Percentiles rank a stretch among this genome's conserved stretches.
phyloP scores from a whole-genome alignment of 2,888 invertebrate genomes.

The Caenorhabditis sp. region DNA sequence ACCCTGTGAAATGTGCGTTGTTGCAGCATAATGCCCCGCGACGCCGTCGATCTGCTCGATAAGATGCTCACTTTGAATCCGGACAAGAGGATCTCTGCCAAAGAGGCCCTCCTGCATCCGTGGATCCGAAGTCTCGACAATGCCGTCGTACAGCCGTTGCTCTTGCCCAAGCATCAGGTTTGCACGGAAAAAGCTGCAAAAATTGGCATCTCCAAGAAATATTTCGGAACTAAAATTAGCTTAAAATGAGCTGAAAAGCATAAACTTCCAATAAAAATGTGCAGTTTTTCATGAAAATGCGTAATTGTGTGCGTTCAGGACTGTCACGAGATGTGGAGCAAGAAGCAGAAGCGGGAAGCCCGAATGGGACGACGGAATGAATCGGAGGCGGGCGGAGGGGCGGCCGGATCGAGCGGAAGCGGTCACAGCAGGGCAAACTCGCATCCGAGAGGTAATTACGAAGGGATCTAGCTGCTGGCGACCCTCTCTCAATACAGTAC shows the following conservation, averaged over 20 bases:
- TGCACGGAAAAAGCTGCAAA: too few species aligned
- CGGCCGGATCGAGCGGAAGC: conserved; percentile 31
- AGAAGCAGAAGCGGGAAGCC: conserved; percentile 81
- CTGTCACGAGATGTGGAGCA: conserved; percentile 99
- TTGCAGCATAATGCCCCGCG: conserved; percentile 83
- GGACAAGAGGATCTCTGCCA: conserved; percentile 91
- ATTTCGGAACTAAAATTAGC: too few species aligned
- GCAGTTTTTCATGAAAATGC: too few species aligned
- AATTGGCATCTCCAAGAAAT: too few species aligned
- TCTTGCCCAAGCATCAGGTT: conserved; percentile 81
- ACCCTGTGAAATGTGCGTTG: not conserved
- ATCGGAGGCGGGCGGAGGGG: conserved; percentile 24
- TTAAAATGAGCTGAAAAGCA: too few species aligned
- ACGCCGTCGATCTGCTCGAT: conserved; percentile 74
- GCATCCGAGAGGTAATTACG: conserved; percentile 27
- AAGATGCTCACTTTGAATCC: conserved; percentile 95
- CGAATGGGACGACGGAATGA: conserved; percentile 28
- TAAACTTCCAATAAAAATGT: too few species aligned
- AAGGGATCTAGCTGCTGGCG: not conserved
- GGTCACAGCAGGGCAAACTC: conserved; percentile 33
- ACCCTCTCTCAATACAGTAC: not conserved
- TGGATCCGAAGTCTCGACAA: conserved; percentile 94
- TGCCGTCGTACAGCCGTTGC: conserved; percentile 83
- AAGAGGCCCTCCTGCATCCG: conserved; percentile 90
- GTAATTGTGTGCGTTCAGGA: too few species aligned